Percentiles rank a stretch among this genome's conserved stretches.
Evolutionary conservation across 2,888 invertebrate species (phyloP).

Genomic region (Eupithecia pulchellata): DNA sequence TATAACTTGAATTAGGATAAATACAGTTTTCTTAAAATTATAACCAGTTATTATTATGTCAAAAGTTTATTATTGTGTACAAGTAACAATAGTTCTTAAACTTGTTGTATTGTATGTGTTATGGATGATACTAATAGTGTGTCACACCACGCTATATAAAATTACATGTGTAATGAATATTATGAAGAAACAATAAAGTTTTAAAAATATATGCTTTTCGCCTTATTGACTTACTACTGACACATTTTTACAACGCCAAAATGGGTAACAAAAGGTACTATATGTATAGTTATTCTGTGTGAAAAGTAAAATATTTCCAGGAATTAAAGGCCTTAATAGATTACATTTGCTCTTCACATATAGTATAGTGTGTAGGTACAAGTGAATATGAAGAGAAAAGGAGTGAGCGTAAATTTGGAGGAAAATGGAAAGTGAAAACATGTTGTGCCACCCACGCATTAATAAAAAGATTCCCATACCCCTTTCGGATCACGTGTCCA

Average conservation of each 20-base stretch:
- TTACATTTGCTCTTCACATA: too few relatives aligned
- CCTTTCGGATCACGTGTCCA: conserved; percentile 5
- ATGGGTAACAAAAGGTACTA: neutral
- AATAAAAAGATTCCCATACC: neutral
- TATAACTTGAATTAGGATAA: conserved; percentile 61
- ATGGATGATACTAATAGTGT: conserved; percentile 71
- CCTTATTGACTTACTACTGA: neutral
- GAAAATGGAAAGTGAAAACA: conserved; percentile 2
- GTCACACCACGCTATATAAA: conserved; percentile 68
- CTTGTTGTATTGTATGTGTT: conserved; percentile 83
- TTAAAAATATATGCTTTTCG: conserved; percentile 64
- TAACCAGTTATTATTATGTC: conserved; percentile 83
- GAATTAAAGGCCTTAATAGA: too few relatives aligned
- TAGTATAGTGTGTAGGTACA: neutral
- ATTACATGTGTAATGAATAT: conserved; percentile 83
- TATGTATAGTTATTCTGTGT: too few relatives aligned
- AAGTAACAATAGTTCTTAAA: conserved; percentile 81
- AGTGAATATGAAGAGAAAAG: conserved; percentile 1
- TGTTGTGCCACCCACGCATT: neutral
- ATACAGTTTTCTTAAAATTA: conserved; percentile 69
- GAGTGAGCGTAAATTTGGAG: conserved; percentile 1
- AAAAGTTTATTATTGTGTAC: conserved; percentile 84
- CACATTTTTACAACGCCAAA: neutral
- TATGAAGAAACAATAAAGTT: conserved; percentile 84
- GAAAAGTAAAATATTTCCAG: neutral